These are phyloP conservation scores for Stratiomys singularior DNA, from an alignment of 2,888 invertebrate species.

Conservation along the genomic window DNA sequence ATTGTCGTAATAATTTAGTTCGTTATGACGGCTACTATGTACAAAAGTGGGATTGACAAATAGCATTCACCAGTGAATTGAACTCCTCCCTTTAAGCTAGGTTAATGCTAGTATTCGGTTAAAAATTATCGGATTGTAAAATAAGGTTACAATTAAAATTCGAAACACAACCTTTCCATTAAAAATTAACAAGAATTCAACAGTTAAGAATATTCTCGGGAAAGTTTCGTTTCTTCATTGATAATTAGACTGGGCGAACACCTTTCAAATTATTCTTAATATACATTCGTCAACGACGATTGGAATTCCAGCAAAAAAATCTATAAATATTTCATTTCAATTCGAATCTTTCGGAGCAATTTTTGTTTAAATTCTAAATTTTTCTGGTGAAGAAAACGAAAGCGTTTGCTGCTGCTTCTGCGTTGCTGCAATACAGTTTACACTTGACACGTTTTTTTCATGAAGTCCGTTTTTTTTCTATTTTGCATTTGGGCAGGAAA, in stretches of 20 bases:
- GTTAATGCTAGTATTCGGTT: neutral
- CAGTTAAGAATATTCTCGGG: neutral
- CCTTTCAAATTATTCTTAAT: no score
- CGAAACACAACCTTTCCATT: constrained; percentile 6
- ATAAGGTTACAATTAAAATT: neutral
- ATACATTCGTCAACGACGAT: no score
- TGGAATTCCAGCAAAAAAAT: constrained; percentile 50
- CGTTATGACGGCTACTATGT: neutral
- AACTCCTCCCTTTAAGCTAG: constrained; percentile 1
- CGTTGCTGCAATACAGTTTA: constrained; percentile 55
- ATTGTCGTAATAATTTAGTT: constrained; percentile 22
- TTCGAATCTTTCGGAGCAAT: neutral
- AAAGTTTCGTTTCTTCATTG: neutral
- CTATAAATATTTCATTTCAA: neutral
- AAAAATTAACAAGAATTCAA: constrained; percentile 25
- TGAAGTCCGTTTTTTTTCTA: constrained; percentile 47
- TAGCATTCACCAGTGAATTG: neutral
- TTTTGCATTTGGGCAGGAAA: constrained; percentile 51
- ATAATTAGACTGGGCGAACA: no score
- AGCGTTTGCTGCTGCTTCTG: constrained; percentile 51
- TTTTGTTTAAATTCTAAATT: constrained; percentile 1
- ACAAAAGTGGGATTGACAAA: constrained; percentile 5
- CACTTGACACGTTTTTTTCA: constrained; percentile 52
- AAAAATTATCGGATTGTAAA: neutral
- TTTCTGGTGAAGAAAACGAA: constrained; percentile 16